Evolutionary conservation across 2,797 vertebrate species (phyloP).

Genomic region (Hemibagrus guttatus): DNA sequence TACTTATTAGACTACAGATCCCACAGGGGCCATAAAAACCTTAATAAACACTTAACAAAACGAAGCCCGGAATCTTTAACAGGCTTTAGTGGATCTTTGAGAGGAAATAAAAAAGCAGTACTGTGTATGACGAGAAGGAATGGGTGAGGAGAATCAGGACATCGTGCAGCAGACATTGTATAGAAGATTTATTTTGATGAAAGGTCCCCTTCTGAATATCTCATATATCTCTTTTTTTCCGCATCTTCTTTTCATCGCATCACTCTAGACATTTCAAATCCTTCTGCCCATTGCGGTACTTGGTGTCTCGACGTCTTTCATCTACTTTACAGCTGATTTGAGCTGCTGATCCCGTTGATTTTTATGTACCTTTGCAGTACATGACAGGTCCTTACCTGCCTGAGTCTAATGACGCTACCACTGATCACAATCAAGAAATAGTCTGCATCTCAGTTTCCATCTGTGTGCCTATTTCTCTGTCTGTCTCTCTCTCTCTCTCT

Average conservation of each 20-base stretch:
- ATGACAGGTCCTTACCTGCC: conserved; percentile 53
- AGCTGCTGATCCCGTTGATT: conserved; percentile 37
- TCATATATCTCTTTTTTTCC: not conserved
- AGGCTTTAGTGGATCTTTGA: conserved; percentile 22
- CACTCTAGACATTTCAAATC: not conserved
- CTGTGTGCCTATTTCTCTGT: conserved; percentile 27
- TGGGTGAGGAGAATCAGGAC: not conserved
- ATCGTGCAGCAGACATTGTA: not conserved
- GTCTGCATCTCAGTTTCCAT: conserved; percentile 70
- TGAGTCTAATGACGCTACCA: conserved; percentile 51
- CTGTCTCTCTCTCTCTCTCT: not conserved
- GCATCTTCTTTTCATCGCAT: not conserved
- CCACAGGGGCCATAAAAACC: conserved; percentile 34
- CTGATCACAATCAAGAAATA: conserved; percentile 69
- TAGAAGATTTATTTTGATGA: conserved; percentile 21
- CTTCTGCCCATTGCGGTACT: conserved; percentile 5
- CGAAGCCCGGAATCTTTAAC: conserved; percentile 30
- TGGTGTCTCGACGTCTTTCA: conserved; percentile 25
- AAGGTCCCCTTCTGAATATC: conserved; percentile 1
- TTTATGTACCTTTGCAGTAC: conserved; percentile 27
- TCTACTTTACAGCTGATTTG: conserved; percentile 41
- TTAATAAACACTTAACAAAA: conserved; percentile 48
- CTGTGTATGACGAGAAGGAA: not conserved
- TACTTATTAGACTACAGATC: conserved; percentile 43
- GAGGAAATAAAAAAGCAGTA: conserved; percentile 7